Evolutionary conservation across 2,797 vertebrate species (phyloP).

Genomic region (Podarcis lilfordi): DNA sequence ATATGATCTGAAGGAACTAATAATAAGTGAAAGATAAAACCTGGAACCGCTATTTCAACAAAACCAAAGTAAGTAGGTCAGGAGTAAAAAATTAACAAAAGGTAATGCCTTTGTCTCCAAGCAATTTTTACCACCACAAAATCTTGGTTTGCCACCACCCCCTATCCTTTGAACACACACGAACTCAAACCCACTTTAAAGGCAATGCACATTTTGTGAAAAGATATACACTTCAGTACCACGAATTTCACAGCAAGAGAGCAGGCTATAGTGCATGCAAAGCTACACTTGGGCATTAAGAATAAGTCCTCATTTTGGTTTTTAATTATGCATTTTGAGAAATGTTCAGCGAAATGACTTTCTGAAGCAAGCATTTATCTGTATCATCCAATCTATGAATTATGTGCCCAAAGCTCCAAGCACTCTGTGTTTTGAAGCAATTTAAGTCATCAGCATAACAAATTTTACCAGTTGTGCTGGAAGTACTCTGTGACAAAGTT

Average conservation of each 20-base stretch:
- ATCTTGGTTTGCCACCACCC: background rate
- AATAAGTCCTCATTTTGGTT: background rate
- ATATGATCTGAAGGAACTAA: background rate
- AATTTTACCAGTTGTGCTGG: background rate
- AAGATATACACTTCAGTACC: background rate
- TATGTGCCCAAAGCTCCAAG: background rate
- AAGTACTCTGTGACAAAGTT: background rate
- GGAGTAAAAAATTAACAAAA: background rate
- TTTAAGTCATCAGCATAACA: rapidly evolving
- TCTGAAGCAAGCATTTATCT: background rate
- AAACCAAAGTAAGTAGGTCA: background rate
- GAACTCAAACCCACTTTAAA: background rate
- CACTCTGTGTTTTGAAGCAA: background rate
- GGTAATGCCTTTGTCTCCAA: slow-evolving; percentile 1
- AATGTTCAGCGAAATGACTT: background rate
- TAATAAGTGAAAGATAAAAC: background rate
- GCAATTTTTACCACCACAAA: background rate
- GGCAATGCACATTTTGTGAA: background rate
- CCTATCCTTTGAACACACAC: background rate
- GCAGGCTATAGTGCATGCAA: background rate
- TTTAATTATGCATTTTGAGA: slow-evolving; percentile 1
- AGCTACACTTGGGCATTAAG: background rate
- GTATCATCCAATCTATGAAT: background rate
- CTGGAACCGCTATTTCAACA: background rate
- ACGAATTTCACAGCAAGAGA: rapidly evolving